phyloP scores from a whole-genome alignment of 2,797 vertebrate species.

The Bufotes viridis region DNA sequence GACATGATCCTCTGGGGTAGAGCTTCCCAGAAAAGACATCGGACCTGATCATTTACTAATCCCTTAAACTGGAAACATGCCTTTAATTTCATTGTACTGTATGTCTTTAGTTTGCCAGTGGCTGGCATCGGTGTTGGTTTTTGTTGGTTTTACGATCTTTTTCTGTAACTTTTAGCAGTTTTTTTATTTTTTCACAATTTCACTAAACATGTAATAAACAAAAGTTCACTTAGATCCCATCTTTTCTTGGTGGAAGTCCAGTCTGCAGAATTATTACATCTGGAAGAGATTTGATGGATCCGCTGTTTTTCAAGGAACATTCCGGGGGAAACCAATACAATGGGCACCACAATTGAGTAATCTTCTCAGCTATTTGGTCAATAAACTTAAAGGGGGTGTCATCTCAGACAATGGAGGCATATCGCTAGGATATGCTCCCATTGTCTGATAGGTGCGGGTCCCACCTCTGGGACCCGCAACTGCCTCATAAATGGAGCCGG shows the following conservation, averaged over 20 bases:
- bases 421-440: no score
- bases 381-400: no score
- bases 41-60: conserved; percentile 27
- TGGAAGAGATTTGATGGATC: not conserved
- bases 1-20: not conserved
- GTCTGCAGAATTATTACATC: not conserved
- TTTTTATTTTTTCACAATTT: not conserved
- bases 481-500: no score
- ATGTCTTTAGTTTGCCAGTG: not conserved
- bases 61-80: conserved; percentile 31
- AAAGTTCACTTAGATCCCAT: not conserved
- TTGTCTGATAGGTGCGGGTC: no score
- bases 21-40: conserved; percentile 21
- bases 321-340: not conserved
- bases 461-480: no score
- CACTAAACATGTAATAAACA: conserved; percentile 22
- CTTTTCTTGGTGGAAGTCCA: not conserved
- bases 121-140: not conserved
- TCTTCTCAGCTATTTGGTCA: no score
- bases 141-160: not conserved
- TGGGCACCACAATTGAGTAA: no score
- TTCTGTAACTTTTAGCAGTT: not conserved
- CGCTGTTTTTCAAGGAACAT: not conserved
- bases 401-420: no score
- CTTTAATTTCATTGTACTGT: no score